Percentiles rank a stretch among this genome's conserved stretches.
Conservation (phyloP, 2,797 vertebrate species). For the Mus spretus region DNA sequence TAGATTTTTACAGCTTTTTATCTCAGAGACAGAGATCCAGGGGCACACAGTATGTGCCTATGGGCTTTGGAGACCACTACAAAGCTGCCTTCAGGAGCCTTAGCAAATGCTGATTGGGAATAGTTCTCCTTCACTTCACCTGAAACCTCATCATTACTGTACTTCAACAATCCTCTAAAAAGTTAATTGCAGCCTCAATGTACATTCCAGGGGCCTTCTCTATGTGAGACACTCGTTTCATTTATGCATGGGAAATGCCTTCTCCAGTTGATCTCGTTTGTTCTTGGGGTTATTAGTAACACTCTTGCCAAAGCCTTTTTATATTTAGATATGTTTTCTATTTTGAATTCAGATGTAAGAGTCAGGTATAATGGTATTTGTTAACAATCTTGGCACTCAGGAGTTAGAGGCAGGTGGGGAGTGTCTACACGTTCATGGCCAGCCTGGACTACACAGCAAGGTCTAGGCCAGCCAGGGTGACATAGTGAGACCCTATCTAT, state of each 20-base stretch:
- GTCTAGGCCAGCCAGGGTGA: background rate
- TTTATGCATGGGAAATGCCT: background rate
- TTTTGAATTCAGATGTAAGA: background rate
- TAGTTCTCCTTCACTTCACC: background rate
- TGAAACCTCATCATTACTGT: background rate
- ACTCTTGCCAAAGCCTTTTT: background rate
- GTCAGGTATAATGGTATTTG: background rate
- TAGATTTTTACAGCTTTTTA: constrained; percentile 22
- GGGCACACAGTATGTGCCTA: no score
- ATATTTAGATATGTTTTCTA: background rate
- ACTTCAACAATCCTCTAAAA: background rate
- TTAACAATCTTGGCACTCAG: background rate
- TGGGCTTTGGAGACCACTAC: constrained; percentile 16
- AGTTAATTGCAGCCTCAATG: background rate
- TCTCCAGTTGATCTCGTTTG: background rate
- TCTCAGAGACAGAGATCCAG: constrained; percentile 20
- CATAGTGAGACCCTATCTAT: background rate
- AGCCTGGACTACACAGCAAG: background rate
- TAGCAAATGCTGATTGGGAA: background rate
- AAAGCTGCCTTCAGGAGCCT: background rate
- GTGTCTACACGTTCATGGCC: no score
- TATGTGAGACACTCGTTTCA: constrained; percentile 7
- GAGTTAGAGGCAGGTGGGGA: background rate
- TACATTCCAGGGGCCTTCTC: constrained; percentile 17
- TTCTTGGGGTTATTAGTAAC: background rate